phyloP scores from a whole-genome alignment of 2,113 vertebrate genomes.

The Synchiropus splendidus region DNA sequence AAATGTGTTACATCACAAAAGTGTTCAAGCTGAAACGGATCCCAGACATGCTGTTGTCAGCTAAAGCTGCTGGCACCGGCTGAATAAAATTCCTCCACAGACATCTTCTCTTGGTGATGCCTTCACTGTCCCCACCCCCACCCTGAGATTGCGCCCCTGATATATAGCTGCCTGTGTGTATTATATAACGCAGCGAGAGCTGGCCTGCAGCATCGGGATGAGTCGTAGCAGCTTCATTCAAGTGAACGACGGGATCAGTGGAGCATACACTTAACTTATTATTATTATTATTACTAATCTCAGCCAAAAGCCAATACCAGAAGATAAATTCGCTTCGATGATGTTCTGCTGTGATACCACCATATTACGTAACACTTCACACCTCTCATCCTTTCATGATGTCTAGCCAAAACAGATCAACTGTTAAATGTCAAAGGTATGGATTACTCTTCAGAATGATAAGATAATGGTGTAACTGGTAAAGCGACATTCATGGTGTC shows the following conservation, averaged over 20 bases:
- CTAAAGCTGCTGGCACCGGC: slow-evolving; percentile 4
- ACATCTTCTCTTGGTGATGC: slow-evolving; percentile 1
- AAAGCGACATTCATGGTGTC: too few relatives aligned
- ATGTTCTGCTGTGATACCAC: too few relatives aligned
- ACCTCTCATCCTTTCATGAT: too few relatives aligned
- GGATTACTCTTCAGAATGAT: too few relatives aligned
- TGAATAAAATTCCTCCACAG: slow-evolving; percentile 15
- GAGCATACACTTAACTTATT: not conserved
- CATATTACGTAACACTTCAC: too few relatives aligned
- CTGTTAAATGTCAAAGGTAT: too few relatives aligned
- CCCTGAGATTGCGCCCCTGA: slow-evolving; percentile 18
- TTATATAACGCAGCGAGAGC: slow-evolving; percentile 32
- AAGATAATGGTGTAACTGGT: too few relatives aligned
- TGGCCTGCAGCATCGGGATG: slow-evolving; percentile 10
- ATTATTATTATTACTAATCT: not conserved
- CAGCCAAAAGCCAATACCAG: not conserved
- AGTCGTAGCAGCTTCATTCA: slow-evolving; percentile 14
- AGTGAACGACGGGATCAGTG: slow-evolving; percentile 7
- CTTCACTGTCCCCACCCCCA: slow-evolving; percentile 16
- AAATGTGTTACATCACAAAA: too few relatives aligned
- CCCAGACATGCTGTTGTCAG: slow-evolving; percentile 3
- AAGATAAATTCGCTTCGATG: not conserved
- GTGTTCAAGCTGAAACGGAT: too few relatives aligned
- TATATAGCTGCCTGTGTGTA: slow-evolving; percentile 17
- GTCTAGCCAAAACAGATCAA: too few relatives aligned